Percentiles rank a stretch among this genome's conserved stretches.
These are phyloP conservation scores for Plebejus argus DNA, from an alignment of 2,888 invertebrate genomes.

Conservation along the genomic window DNA sequence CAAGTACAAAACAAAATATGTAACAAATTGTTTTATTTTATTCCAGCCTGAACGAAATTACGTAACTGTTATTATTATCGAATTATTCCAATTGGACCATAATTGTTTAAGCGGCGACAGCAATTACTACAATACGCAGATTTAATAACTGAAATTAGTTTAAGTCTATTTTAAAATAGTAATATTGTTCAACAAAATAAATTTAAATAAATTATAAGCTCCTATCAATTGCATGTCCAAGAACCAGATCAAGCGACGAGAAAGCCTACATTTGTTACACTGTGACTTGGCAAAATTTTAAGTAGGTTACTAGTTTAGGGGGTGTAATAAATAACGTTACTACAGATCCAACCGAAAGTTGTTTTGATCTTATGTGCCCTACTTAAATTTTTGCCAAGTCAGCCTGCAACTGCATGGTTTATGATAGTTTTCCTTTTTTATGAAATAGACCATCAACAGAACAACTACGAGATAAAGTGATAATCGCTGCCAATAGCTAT, in stretches of 20 bases:
- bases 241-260: background rate
- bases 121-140: background rate
- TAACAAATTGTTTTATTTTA: background rate
- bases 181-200: background rate
- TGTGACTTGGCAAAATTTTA: background rate
- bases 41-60: slow-evolving; percentile 4
- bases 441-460: no score
- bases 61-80: slow-evolving; percentile 12
- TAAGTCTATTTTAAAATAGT: background rate
- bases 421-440: background rate
- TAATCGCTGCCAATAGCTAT: no score
- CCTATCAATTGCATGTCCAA: background rate
- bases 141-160: background rate
- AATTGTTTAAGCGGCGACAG: background rate
- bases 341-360: background rate
- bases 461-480: no score
- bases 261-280: background rate
- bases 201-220: background rate
- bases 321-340: background rate
- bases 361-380: background rate
- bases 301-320: slow-evolving; percentile 2
- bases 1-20: background rate
- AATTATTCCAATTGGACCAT: background rate
- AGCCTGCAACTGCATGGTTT: background rate
- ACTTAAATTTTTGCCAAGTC: slow-evolving; percentile 5